Conservation (phyloP, 2,113 vertebrate genomes). For the Sciurus niger region DNA sequence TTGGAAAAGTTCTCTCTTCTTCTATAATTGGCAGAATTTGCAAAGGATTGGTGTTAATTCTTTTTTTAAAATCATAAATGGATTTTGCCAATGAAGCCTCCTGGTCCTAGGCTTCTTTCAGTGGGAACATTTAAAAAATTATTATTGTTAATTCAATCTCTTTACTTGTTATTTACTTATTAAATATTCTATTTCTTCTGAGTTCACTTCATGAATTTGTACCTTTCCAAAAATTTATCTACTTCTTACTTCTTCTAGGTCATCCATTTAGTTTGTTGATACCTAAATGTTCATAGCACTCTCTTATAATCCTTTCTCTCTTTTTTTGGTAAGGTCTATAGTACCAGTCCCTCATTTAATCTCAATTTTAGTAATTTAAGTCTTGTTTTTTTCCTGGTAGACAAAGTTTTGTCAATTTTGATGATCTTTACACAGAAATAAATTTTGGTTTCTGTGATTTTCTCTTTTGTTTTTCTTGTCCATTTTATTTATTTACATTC, state of each 20-base stretch:
- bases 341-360: not conserved
- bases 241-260: not conserved
- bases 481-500: not conserved
- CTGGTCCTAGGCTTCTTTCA: not conserved
- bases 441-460: not conserved
- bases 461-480: not conserved
- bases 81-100: not conserved
- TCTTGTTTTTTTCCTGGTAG: no score
- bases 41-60: no score
- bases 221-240: not conserved
- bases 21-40: no score
- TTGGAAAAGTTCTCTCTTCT: no score
- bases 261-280: not conserved
- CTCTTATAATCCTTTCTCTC: not conserved
- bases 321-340: not conserved
- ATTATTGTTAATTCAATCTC: not conserved
- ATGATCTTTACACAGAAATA: not conserved
- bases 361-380: not conserved
- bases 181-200: not conserved
- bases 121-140: not conserved
- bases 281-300: not conserved
- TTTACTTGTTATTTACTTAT: not conserved
- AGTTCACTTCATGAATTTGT: not conserved
- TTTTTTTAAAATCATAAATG: not conserved
- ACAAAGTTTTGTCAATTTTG: no score